phyloP scores from a whole-genome alignment of 2,888 invertebrate species.

The Acronicta aceris region DNA sequence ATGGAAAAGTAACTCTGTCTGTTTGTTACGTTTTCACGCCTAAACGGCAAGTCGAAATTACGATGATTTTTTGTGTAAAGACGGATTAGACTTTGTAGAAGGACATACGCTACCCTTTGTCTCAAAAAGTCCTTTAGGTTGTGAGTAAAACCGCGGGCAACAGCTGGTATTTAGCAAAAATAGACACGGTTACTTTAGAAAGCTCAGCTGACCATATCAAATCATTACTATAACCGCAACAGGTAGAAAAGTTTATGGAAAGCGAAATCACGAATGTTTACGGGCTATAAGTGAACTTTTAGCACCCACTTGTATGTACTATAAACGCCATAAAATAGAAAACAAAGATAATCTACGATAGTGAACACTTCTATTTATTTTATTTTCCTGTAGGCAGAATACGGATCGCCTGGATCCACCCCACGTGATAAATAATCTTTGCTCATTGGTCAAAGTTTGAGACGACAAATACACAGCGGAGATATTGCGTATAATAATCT shows the following conservation, averaged over 20 bases:
- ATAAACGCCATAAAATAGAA: conserved; percentile 4
- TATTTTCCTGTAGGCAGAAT: background rate
- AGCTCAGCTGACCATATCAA: conserved; percentile 38
- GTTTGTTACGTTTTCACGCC: background rate
- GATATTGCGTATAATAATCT: no score
- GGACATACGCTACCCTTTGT: no score
- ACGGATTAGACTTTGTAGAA: no score
- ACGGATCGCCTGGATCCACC: background rate
- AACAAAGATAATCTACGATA: background rate
- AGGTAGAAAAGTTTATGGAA: conserved; percentile 30
- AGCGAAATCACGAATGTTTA: conserved; percentile 44
- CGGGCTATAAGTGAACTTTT: conserved; percentile 19
- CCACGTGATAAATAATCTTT: background rate
- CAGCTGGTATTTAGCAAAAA: conserved; percentile 11
- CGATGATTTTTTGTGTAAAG: no score
- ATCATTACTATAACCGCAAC: conserved; percentile 46
- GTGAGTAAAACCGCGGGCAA: no score
- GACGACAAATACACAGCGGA: no score
- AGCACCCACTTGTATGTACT: background rate
- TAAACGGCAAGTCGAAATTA: no score
- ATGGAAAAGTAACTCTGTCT: no score
- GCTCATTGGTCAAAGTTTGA: no score
- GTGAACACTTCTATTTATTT: background rate
- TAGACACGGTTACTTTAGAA: conserved; percentile 42
- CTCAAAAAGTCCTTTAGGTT: no score